Evolutionary conservation across 2,113 vertebrate genomes (phyloP).

Genomic region (Myotis lucifugus): DNA sequence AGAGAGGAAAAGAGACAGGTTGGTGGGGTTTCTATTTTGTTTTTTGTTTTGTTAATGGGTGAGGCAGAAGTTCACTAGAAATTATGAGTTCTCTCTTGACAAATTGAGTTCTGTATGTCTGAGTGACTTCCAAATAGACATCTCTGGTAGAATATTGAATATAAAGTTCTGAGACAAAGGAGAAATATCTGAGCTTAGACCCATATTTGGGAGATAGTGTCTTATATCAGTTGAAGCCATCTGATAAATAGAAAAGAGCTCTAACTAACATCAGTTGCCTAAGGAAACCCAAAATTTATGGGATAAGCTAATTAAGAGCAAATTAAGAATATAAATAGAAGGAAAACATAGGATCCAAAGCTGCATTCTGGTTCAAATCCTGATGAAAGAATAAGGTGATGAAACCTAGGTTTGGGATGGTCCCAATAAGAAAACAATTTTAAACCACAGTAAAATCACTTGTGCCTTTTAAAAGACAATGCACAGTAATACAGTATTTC

Average conservation of each 20-base stretch:
- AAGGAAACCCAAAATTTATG: not conserved
- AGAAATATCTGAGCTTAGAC: not conserved
- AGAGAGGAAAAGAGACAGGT: not conserved
- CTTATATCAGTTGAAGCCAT: not conserved
- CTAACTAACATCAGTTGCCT: not conserved
- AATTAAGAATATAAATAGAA: constrained; percentile 2
- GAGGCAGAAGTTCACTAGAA: not conserved
- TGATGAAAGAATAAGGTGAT: not conserved
- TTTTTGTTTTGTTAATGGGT: not conserved
- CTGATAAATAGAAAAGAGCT: not conserved
- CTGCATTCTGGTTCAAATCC: not conserved
- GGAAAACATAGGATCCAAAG: not conserved
- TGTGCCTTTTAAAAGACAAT: not conserved
- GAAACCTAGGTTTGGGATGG: not conserved
- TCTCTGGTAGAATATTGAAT: not conserved
- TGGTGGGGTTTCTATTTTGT: not conserved
- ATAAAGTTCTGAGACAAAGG: not conserved
- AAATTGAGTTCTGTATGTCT: not conserved
- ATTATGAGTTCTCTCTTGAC: not conserved
- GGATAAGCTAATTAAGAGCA: not conserved
- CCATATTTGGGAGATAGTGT: not conserved
- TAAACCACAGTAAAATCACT: not conserved
- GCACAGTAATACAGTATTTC: not conserved
- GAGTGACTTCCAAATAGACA: not conserved
- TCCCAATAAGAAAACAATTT: not conserved